Evolutionary conservation across 2,797 vertebrate species (phyloP).

Genomic region (Onychomys torridus): DNA sequence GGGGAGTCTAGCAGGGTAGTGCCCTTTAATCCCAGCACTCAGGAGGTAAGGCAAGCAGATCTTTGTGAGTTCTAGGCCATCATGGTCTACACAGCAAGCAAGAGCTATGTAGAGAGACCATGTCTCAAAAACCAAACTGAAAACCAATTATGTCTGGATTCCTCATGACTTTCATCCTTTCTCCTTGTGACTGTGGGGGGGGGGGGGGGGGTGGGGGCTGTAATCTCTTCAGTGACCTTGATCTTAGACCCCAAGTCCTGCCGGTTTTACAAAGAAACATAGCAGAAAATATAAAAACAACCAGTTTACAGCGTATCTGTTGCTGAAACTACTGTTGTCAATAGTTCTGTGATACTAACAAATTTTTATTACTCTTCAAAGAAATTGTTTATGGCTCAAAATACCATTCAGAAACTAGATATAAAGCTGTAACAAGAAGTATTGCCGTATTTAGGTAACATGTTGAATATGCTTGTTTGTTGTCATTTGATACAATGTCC

Average conservation of each 20-base stretch:
- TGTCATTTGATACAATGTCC: neutral
- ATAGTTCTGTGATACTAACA: slow-evolving; percentile 33
- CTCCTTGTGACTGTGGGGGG: neutral
- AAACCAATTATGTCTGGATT: neutral
- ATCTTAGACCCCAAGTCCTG: slow-evolving; percentile 26
- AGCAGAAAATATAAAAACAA: slow-evolving; percentile 35
- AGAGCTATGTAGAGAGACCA: neutral
- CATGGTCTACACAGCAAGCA: neutral
- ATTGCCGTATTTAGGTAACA: neutral
- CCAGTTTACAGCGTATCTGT: slow-evolving; percentile 15
- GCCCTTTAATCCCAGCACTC: neutral
- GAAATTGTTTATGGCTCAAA: slow-evolving; percentile 48
- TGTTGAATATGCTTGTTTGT: neutral
- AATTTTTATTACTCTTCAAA: slow-evolving; percentile 41
- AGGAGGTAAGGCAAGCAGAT: neutral
- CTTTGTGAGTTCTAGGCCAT: neutral
- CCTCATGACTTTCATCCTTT: slow-evolving; percentile 12
- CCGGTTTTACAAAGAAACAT: slow-evolving; percentile 44
- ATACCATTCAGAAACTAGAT: slow-evolving; percentile 47
- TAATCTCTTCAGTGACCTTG: neutral
- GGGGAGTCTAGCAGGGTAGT: neutral
- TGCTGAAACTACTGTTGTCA: slow-evolving; percentile 22
- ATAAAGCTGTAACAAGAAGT: slow-evolving; percentile 19
- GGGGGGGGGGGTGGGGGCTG: neutral
- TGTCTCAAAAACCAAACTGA: neutral